phyloP scores from a whole-genome alignment of 2,888 invertebrate species.

The Hypomecis punctinalis region DNA sequence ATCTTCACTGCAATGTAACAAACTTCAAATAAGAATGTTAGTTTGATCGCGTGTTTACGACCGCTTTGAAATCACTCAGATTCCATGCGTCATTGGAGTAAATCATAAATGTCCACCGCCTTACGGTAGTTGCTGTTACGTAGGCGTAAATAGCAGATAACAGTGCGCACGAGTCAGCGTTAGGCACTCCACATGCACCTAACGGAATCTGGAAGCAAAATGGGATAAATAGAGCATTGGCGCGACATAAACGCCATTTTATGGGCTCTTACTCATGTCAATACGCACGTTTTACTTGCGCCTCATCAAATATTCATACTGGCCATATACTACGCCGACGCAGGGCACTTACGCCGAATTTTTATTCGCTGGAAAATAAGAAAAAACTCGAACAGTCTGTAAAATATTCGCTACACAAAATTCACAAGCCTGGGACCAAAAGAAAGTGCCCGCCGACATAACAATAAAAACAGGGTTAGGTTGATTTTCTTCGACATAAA shows the following conservation, averaged over 20 bases:
- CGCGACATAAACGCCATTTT: constrained; percentile 18
- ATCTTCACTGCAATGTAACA: constrained; percentile 12
- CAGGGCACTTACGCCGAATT: constrained; percentile 6
- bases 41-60: constrained; percentile 37
- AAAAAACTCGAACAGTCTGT: constrained; percentile 15
- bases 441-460: constrained; percentile 34
- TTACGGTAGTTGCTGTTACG: constrained; percentile 43
- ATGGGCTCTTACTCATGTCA: constrained; percentile 11
- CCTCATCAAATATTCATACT: constrained; percentile 10
- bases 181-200: constrained; percentile 15
- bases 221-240: constrained; percentile 36
- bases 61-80: constrained; percentile 34
- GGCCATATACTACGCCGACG: neutral
- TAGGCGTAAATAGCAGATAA: constrained; percentile 43
- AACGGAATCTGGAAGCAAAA: constrained; percentile 44
- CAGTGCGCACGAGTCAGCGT: constrained; percentile 33
- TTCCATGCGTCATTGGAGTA: constrained; percentile 37
- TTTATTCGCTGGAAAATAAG: constrained; percentile 10
- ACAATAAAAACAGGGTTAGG: constrained; percentile 40
- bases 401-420: constrained; percentile 34
- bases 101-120: constrained; percentile 39
- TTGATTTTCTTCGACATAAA: constrained; percentile 38
- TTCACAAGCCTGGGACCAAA: constrained; percentile 32
- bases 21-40: constrained; percentile 24
- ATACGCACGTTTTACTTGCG: neutral